phyloP scores from a whole-genome alignment of 1,140 invertebrate species.

The Aphelenchoides avenae region DNA sequence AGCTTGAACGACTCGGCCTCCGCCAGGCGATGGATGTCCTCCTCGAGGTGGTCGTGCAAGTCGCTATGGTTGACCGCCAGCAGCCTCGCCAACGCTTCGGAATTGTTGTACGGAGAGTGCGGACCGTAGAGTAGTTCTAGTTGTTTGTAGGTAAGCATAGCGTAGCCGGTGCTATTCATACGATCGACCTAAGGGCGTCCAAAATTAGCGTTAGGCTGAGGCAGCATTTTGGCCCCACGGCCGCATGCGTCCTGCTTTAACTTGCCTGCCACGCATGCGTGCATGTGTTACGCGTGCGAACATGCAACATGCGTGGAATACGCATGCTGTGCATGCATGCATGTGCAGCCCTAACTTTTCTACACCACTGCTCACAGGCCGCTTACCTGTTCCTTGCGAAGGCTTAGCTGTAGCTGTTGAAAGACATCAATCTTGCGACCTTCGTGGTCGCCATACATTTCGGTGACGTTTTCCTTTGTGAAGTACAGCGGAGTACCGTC shows the following conservation, averaged over 20 bases:
- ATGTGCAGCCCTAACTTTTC: too few relatives aligned
- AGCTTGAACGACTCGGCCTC: constrained; percentile 14
- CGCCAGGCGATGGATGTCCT: constrained; percentile 10
- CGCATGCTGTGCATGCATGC: too few relatives aligned
- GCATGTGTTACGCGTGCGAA: too few relatives aligned
- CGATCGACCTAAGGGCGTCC: too few relatives aligned
- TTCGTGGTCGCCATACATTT: constrained; percentile 19
- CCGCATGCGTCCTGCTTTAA: too few relatives aligned
- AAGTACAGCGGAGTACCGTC: constrained; percentile 26
- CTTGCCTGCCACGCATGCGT: too few relatives aligned
- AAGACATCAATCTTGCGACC: constrained; percentile 12
- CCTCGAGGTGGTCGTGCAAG: constrained; percentile 4
- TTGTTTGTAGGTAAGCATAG: constrained; percentile 13
- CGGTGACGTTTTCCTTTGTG: constrained; percentile 32
- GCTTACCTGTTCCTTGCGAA: constrained; percentile 11
- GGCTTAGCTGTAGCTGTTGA: constrained; percentile 6
- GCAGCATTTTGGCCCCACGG: too few relatives aligned
- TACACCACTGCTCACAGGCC: too few relatives aligned
- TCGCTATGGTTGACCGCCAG: not conserved
- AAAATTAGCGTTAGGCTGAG: not conserved
- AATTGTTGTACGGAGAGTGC: constrained; percentile 22
- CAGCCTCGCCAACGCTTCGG: constrained; percentile 8
- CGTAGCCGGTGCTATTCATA: too few relatives aligned
- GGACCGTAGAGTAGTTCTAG: constrained; percentile 23
- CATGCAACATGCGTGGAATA: not conserved